phyloP scores from a whole-genome alignment of 2,797 vertebrate species.

The Anniella stebbinsi region DNA sequence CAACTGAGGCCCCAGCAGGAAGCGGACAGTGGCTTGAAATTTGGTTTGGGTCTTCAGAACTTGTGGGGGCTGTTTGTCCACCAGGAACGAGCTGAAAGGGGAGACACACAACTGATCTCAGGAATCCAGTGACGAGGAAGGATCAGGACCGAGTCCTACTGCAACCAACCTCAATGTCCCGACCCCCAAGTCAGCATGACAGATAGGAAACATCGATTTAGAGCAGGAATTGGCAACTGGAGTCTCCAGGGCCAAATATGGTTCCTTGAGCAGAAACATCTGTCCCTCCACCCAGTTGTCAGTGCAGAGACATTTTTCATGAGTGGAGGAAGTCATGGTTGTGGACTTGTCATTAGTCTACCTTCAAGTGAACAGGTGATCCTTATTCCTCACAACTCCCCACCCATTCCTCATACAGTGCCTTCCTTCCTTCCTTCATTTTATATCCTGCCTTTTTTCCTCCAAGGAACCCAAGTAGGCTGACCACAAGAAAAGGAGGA shows the following conservation, averaged over 20 bases:
- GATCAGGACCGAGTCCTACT: background rate
- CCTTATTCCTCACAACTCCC: background rate
- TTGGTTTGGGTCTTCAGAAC: constrained; percentile 99
- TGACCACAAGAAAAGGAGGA: too few relatives aligned
- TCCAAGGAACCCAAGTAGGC: too few relatives aligned
- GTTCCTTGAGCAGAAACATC: background rate
- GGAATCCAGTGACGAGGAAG: background rate
- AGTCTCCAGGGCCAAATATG: background rate
- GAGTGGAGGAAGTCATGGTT: background rate
- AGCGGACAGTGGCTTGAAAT: constrained; percentile 92
- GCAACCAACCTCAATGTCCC: background rate
- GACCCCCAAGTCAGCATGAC: too few relatives aligned
- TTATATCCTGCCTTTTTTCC: too few relatives aligned
- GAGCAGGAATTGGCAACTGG: background rate
- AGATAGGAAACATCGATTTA: background rate
- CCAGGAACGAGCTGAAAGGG: constrained; percentile 88
- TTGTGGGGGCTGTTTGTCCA: constrained; percentile 95
- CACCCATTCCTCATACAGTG: background rate
- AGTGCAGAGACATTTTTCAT: background rate
- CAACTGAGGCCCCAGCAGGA: constrained; percentile 89
- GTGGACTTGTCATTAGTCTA: background rate
- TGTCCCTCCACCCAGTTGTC: background rate
- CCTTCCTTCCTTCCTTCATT: too few relatives aligned
- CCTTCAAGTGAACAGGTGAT: background rate
- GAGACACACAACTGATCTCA: background rate